Evolutionary conservation across 2,888 invertebrate species (phyloP).

Genomic region (Xestia rhomboidea): DNA sequence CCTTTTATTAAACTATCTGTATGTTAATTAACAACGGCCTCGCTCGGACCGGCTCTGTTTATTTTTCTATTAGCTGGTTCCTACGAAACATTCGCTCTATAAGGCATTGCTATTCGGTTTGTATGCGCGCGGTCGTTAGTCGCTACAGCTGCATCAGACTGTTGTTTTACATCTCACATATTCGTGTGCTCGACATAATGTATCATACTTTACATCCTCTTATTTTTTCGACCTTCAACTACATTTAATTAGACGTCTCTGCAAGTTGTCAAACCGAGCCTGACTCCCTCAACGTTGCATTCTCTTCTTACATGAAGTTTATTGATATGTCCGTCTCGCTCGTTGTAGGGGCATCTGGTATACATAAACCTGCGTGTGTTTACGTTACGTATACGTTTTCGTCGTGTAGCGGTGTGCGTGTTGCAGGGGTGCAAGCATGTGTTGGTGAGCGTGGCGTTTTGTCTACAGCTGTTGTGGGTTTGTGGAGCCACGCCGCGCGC

Average conservation of each 20-base stretch:
- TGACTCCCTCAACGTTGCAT: conserved; percentile 78
- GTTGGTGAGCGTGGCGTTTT: conserved; percentile 82
- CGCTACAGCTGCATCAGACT: conserved; percentile 65
- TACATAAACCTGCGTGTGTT: conserved; percentile 89
- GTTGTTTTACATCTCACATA: conserved; percentile 57
- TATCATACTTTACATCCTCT: conserved; percentile 77
- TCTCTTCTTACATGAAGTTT: conserved; percentile 79
- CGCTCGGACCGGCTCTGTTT: conserved; percentile 83
- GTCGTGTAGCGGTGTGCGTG: conserved; percentile 75
- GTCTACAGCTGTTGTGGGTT: conserved; percentile 89
- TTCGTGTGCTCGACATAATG: conserved; percentile 58
- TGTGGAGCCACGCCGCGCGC: conserved; percentile 77
- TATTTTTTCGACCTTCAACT: conserved; percentile 88
- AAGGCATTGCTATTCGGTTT: conserved; percentile 74
- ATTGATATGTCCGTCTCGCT: conserved; percentile 83
- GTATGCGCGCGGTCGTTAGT: conserved; percentile 58
- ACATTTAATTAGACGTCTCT: conserved; percentile 87
- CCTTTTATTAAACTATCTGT: conserved; percentile 90
- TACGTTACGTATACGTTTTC: conserved; percentile 83
- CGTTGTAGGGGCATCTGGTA: conserved; percentile 88
- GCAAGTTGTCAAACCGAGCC: conserved; percentile 85
- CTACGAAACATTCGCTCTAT: conserved; percentile 81
- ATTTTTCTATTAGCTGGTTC: conserved; percentile 85
- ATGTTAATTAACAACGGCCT: conserved; percentile 90
- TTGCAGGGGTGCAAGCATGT: conserved; percentile 86